A percentile compares a stretch with the other conserved stretches of the same genome.
phyloP scores from a whole-genome alignment of 2,888 invertebrate genomes.

The Aspidiotus rigidus region DNA sequence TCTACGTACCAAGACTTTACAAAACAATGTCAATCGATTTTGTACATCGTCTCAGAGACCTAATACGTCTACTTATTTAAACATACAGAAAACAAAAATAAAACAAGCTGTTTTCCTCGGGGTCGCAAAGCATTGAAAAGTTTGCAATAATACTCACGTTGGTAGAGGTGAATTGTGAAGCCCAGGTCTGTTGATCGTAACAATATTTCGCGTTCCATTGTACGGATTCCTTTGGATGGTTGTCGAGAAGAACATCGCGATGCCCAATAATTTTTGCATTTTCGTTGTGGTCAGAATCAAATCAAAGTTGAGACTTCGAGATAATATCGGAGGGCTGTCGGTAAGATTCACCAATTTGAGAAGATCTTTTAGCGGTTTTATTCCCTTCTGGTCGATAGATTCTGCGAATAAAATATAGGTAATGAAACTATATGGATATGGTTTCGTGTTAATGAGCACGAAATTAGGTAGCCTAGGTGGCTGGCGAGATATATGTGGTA shows the following conservation, averaged over 20 bases:
- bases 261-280: background rate
- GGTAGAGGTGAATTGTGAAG: background rate
- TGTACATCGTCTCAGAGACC: too few species aligned
- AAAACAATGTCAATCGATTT: too few species aligned
- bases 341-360: background rate
- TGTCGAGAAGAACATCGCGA: background rate
- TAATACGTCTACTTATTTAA: too few species aligned
- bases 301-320: background rate
- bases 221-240: background rate
- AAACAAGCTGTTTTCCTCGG: too few species aligned
- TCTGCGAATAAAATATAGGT: background rate
- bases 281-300: background rate
- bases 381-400: background rate
- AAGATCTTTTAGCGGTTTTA: background rate
- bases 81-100: too few species aligned
- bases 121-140: too few species aligned
- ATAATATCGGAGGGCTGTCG: background rate
- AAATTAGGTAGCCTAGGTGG: too few species aligned
- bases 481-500: too few species aligned
- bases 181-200: background rate
- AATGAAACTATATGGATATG: too few species aligned
- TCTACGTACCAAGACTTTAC: too few species aligned
- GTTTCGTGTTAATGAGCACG: too few species aligned
- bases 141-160: background rate
- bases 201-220: constrained; percentile 5